Evolutionary conservation across 2,113 vertebrate species (phyloP), one percentile per base, ranked within the genome.

Genomic region (Pyxicephalus adspersus): DNA sequence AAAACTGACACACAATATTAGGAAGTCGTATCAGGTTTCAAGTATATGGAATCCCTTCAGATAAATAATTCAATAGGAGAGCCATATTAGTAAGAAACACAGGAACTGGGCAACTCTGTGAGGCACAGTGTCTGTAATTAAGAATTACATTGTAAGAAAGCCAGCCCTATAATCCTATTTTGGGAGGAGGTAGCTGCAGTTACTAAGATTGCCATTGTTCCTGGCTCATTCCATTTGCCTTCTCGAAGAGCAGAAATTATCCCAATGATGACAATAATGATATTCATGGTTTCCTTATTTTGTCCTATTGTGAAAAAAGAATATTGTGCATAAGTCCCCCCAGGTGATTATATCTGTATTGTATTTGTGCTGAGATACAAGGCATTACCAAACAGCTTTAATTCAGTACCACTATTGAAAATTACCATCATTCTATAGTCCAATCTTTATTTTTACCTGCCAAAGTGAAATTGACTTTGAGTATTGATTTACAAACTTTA

Each of bases 11-110:
- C 81, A 89, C 91, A 93, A 94, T 92, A 88, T 87, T 85, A 87
- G 93, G 93, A 93, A 94, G 90, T 80, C 85, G 87, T 85, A 85
- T 84, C 84, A 82, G 85, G 85, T 87, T 90, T 89, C 64, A 78
- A 72, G 75, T 65, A 71, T 73, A 80, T 83, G 52, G 80, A 71
- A 54, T 74, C 26, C 61, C 66, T 75, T 75, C 38, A 75, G 80
- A 82, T 82, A 82, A 82, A 82, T 82, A 58, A 82, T 82, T 74
- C 80, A 82, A 66, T n/a, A 75, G 70, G 70, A 31, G 61, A 66
- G 68, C 50, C 51, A 65, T 75, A 74, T 81, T 65, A 66, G 70
- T 45, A 65, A 81, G 71, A 81, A 74, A 74, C 60, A 34, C 2
- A 57, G 61, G 31, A 75, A 75, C 11, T 54, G 80, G 80, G 80